phyloP scores from a whole-genome alignment of 2,888 invertebrate species.

The Cancer borealis region DNA sequence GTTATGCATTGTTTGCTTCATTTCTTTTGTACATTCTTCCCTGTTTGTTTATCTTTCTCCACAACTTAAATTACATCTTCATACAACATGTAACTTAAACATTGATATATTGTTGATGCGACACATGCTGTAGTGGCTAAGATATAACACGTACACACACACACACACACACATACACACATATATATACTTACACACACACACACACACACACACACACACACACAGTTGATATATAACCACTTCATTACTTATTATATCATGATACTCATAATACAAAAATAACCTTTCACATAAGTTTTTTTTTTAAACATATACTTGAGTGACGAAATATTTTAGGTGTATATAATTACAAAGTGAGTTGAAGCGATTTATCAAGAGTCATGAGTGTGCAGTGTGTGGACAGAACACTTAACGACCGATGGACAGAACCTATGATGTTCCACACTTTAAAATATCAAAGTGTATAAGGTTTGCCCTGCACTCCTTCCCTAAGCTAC shows the following conservation, averaged over 20 bases:
- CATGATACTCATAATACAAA: no score
- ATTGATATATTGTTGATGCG: no score
- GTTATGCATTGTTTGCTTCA: neutral
- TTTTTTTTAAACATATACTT: no score
- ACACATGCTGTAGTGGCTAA: no score
- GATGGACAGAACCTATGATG: neutral
- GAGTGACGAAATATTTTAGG: neutral
- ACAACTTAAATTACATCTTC: neutral
- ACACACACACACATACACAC: no score
- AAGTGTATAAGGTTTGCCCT: neutral
- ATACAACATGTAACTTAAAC: neutral
- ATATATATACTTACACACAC: no score
- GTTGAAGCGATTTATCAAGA: neutral
- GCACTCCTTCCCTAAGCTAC: neutral
- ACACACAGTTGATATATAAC: no score
- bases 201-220: no score
- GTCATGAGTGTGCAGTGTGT: neutral
- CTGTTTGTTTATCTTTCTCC: no score
- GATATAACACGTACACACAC: no score
- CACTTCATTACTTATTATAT: no score
- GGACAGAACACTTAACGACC: neutral
- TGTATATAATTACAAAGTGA: neutral
- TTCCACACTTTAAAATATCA: neutral
- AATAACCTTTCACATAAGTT: no score
- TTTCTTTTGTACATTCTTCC: neutral